Base-by-base conservation (phyloP, 2,888 invertebrate species). In the Leucophenga maculata region DNA sequence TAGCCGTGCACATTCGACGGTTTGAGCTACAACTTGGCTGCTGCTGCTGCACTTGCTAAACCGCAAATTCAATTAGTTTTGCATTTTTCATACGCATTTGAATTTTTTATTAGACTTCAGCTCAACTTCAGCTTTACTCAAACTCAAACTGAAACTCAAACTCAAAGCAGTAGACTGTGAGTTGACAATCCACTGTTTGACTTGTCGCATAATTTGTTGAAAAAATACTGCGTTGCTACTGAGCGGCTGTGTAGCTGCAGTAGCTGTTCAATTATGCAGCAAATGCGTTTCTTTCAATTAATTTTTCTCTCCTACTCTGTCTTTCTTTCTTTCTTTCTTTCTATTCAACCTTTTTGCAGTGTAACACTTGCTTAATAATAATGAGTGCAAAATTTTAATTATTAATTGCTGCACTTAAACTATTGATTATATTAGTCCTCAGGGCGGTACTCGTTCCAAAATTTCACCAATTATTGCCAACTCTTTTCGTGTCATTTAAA, bases 371-470 rank as follows among this genome's bases (percentile, higher is more conserved):
- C 31, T 6, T 57, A 26, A 57, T 9, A 11, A 3, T 57, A 52
- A 52, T 52, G 13, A 31, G 26, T 59, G 59, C 59, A 32, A 26
- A 31, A 77, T 75, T 83, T 80, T 70, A 83, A 83, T 80, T 82
- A 80, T 80, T 80, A 83, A 80, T 83, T 80, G 84, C 72, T 66
- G 75, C 79, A 83, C 80, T 82, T 82, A 80, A 83, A 80, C 76
- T 83, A 82, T 82, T 75, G 79, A 59, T n/a, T n/a, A 59, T 59
- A 18, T 54, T 54, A 9, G 3, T 46, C n/a, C 26, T 46, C 46
- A 14, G 13, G 13, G 46, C 6, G 13, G n/a, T 16, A n/a, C 59
- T 59, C n/a, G 8, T 11, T 6, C 39, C 8, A 39, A 39, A 39
- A 39, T 39, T 11, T 39, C 11, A 6, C 39, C 6, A 11, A 11